These are phyloP conservation scores for Peromyscus maniculatus DNA, from an alignment of 2,113 vertebrate species.

Conservation along the genomic window DNA sequence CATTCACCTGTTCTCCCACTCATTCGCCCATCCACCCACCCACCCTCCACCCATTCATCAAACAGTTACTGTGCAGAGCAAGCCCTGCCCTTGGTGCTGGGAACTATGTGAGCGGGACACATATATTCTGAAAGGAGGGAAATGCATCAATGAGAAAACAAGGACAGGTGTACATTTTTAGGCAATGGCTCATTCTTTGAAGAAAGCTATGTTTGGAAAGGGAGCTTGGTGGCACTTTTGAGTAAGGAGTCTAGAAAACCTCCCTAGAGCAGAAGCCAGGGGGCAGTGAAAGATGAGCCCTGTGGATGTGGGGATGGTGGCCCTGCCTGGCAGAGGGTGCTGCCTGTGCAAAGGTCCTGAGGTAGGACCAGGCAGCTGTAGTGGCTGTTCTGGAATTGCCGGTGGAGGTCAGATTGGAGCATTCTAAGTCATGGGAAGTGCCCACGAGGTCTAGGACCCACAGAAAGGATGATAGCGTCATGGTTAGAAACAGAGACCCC, in stretches of 20 bases:
- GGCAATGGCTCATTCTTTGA: neutral
- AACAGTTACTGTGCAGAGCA: too few relatives aligned
- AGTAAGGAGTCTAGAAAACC: neutral
- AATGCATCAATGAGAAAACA: neutral
- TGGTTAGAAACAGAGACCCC: neutral
- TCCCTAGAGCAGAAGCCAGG: neutral
- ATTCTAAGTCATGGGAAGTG: neutral
- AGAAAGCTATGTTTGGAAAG: neutral
- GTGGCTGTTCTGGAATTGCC: neutral
- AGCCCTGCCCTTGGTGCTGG: neutral
- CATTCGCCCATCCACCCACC: neutral
- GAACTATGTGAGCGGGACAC: neutral
- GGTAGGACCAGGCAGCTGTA: neutral
- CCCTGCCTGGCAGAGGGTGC: neutral
- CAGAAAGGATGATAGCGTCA: neutral
- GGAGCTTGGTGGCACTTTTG: neutral
- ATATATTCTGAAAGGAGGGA: neutral
- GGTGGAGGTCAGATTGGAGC: neutral
- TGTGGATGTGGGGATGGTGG: neutral
- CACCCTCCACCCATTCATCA: neutral
- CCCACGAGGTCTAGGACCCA: neutral
- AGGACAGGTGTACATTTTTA: accelerated
- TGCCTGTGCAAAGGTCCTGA: neutral
- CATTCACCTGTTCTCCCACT: accelerated
- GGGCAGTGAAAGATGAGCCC: neutral